Percentiles rank a stretch among this genome's conserved stretches.
phyloP scores from a whole-genome alignment of 2,888 invertebrate genomes.

The Eudasyphora cyanicolor region DNA sequence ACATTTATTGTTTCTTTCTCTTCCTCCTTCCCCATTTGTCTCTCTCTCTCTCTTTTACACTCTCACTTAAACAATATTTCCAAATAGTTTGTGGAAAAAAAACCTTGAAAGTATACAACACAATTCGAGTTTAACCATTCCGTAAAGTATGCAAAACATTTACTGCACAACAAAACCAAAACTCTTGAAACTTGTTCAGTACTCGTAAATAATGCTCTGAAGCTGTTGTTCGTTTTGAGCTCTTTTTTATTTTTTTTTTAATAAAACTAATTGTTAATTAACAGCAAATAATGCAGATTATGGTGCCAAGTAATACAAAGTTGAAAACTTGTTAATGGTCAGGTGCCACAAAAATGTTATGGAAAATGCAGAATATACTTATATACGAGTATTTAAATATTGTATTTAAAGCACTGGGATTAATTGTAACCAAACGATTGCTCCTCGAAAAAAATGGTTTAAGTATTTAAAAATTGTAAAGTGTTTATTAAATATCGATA shows the following conservation, averaged over 20 bases:
- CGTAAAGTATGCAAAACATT: slow-evolving; percentile 31
- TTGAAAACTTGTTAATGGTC: slow-evolving; percentile 27
- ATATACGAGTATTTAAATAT: too few species aligned
- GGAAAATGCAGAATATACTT: too few species aligned
- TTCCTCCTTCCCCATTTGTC: not conserved
- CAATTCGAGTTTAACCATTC: not conserved
- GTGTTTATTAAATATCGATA: too few species aligned
- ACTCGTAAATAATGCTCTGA: not conserved
- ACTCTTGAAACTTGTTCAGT: not conserved
- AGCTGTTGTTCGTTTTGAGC: not conserved
- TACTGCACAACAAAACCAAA: slow-evolving; percentile 7
- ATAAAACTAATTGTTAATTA: slow-evolving; percentile 23
- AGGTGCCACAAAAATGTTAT: not conserved
- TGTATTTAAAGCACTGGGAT: too few species aligned
- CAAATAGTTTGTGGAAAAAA: not conserved
- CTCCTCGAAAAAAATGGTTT: too few species aligned
- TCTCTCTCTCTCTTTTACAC: not conserved
- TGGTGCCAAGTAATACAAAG: slow-evolving; percentile 3
- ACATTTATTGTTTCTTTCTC: too few species aligned
- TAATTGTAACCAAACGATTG: too few species aligned
- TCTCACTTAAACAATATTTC: not conserved
- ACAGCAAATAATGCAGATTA: not conserved
- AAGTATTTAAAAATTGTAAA: too few species aligned
- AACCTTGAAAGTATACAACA: slow-evolving; percentile 16
- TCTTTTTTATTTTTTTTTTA: slow-evolving; percentile 29